A percentile compares a stretch with the other conserved stretches of the same genome.
Evolutionary conservation across 1,140 invertebrate species (phyloP).

Genomic region (Bradynema listronoti): DNA sequence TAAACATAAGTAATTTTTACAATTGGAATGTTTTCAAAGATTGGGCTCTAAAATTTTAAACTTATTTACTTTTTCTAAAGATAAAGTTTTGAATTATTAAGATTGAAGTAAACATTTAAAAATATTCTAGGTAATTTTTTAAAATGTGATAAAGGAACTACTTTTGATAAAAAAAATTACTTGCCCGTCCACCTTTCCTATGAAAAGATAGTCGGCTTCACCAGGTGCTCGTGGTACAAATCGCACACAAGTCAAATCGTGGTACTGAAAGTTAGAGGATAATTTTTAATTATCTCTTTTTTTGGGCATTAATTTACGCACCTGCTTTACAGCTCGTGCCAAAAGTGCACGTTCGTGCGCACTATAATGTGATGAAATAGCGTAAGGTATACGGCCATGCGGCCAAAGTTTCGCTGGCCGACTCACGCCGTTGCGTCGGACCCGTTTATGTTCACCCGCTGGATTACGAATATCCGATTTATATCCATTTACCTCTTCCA

Average conservation of each 20-base stretch:
- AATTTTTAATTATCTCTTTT: background rate
- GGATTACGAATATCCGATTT: slow-evolving; percentile 47
- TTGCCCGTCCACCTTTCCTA: slow-evolving; percentile 57
- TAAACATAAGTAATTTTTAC: too few relatives aligned
- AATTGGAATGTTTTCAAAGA: background rate
- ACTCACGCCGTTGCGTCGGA: slow-evolving; percentile 53
- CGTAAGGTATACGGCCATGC: slow-evolving; percentile 51
- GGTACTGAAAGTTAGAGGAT: slow-evolving; percentile 36
- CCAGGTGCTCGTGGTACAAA: slow-evolving; percentile 50
- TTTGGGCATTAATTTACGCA: slow-evolving; percentile 6
- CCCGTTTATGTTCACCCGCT: slow-evolving; percentile 9
- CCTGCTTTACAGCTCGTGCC: slow-evolving; percentile 56
- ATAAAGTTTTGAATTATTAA: background rate
- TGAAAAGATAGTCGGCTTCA: slow-evolving; percentile 56
- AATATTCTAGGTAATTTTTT: background rate
- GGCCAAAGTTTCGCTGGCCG: slow-evolving; percentile 53
- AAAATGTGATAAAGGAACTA: too few relatives aligned
- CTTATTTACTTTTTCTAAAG: too few relatives aligned
- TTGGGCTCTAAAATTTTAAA: too few relatives aligned
- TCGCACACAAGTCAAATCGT: slow-evolving; percentile 55
- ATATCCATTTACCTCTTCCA: slow-evolving; percentile 49
- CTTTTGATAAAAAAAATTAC: too few relatives aligned
- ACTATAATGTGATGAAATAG: slow-evolving; percentile 52
- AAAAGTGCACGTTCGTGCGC: slow-evolving; percentile 53
- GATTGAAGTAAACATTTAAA: background rate